These are phyloP conservation scores for Pachypeltis micranthus DNA, from an alignment of 1,140 invertebrate genomes.

Conservation along the genomic window DNA sequence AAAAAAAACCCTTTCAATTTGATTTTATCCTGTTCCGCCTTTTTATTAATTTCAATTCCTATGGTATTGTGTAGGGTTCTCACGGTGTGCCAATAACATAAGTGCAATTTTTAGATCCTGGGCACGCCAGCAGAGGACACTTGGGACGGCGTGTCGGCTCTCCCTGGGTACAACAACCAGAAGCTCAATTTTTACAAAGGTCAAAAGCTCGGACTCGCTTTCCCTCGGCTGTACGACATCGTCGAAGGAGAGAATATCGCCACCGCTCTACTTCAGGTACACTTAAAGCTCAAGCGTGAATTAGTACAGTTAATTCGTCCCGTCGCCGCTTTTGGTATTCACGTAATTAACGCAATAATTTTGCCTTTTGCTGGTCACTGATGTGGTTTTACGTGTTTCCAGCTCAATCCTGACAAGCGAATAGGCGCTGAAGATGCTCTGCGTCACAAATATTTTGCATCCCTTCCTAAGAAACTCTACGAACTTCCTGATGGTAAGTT, in stretches of 20 bases:
- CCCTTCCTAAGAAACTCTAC: constrained; percentile 75
- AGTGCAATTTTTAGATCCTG: constrained; percentile 65
- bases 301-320: too few species aligned
- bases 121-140: constrained; percentile 84
- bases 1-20: too few species aligned
- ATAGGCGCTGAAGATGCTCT: constrained; percentile 80
- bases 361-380: too few species aligned
- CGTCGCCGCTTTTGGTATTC: too few species aligned
- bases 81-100: too few species aligned
- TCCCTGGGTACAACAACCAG: constrained; percentile 75
- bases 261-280: constrained; percentile 60
- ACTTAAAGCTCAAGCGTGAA: too few species aligned
- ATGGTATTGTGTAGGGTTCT: too few species aligned
- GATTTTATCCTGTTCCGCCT: too few species aligned
- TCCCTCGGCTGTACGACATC: constrained; percentile 77
- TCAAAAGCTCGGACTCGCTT: constrained; percentile 69
- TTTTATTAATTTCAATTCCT: too few species aligned
- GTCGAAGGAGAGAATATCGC: constrained; percentile 80
- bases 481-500: constrained; percentile 81
- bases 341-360: too few species aligned
- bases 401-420: constrained; percentile 76
- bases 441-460: constrained; percentile 78
- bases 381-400: too few species aligned
- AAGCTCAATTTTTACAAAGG: constrained; percentile 62
- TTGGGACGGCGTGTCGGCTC: constrained; percentile 75